phyloP scores from a whole-genome alignment of 2,113 vertebrate species.

The Eulemur macaco region DNA sequence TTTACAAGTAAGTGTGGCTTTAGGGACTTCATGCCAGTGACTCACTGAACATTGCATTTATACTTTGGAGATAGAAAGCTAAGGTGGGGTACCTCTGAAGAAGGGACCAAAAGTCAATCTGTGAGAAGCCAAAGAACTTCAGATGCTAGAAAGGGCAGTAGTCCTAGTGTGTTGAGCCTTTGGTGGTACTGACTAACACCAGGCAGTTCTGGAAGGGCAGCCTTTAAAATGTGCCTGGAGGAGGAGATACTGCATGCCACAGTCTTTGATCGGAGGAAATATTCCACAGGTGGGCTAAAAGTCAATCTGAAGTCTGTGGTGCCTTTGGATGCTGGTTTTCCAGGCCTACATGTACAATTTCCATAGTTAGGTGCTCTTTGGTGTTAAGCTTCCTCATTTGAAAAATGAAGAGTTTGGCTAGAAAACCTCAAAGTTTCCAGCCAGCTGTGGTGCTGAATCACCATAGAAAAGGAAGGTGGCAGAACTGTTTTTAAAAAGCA shows the following conservation, averaged over 20 bases:
- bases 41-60: neutral
- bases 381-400: neutral
- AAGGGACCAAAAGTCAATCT: neutral
- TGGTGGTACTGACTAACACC: no score
- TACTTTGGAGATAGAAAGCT: neutral
- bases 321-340: neutral
- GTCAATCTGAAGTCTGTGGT: neutral
- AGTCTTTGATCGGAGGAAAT: neutral
- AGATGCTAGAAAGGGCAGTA: neutral
- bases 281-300: no score
- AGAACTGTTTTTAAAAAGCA: neutral
- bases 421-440: neutral
- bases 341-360: neutral
- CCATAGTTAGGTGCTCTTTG: neutral
- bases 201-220: neutral
- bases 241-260: neutral
- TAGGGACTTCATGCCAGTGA: accelerated
- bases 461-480: neutral
- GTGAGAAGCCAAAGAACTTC: neutral
- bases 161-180: neutral
- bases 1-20: constrained; percentile 86
- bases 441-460: neutral
- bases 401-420: neutral
- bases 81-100: neutral
- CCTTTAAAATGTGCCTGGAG: neutral